Base-by-base conservation (phyloP, 2,113 vertebrate genomes). In the Corythoichthys intestinalis region DNA sequence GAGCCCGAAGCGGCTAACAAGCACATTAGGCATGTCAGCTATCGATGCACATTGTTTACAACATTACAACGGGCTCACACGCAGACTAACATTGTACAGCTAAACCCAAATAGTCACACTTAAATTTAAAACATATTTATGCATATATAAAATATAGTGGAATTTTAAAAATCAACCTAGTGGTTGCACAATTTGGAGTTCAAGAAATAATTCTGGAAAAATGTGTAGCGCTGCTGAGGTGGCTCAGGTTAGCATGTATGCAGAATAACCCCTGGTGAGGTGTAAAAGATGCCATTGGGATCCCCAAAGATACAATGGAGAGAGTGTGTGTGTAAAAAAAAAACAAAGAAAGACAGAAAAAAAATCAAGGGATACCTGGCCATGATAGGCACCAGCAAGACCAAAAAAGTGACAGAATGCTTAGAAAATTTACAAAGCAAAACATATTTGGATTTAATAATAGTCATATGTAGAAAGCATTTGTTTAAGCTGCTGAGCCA, bases 1-100 rank as follows among this genome's bases (percentile, higher is more conserved):
- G 86, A 85, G 76, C 82, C 39, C 64, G 17, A 77, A 79, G 81
- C 76, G 79, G 86, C 86, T 89, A 90, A 89, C 87, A 90, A 89
- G 86, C 86, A 83, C 82, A 87, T 87, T 84, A 87, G 78, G 83
- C 82, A 84, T 83, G 81, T 79, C 83, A 86, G 74, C 83, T 75
- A 83, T 85, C 81, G 81, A 82, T 74, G 70, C 80, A 75, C 82
- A 80, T 84, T 88, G 83, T 89, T 89, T 83, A 84, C 83, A 86
- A 67, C 74, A 80, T 76, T 66, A 77, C 66, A 72, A 39, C 13
- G 68, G 59, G 72, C 71, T 70, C 78, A 82, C 67, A 69, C 68
- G 61, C 69, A 81, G 57, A 70, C 67, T 73, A 60, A 61, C 69
- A 58, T 52, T 44, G 44, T 11, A 39, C 50, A 71, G 50, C 76